Evolutionary conservation across 2,797 vertebrate species (phyloP).

Genomic region (Rhinophrynus dorsalis): DNA sequence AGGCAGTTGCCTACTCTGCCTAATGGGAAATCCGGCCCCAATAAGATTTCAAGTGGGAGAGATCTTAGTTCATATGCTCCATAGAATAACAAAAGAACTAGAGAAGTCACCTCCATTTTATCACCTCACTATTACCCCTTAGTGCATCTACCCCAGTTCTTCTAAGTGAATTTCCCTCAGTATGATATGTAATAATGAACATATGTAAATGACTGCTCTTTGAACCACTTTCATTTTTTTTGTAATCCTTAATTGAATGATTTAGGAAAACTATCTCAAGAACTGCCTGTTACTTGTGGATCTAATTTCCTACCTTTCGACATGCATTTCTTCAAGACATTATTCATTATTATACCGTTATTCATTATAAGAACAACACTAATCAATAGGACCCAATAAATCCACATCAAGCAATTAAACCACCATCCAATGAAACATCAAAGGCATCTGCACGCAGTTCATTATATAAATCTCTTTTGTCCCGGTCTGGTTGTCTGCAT

Average conservation of each 20-base stretch:
- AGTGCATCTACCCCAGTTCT: no score
- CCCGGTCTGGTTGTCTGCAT: not conserved
- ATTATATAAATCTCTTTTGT: slow-evolving; percentile 6
- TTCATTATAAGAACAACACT: slow-evolving; percentile 20
- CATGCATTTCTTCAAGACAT: slow-evolving; percentile 18
- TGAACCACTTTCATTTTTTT: slow-evolving; percentile 15
- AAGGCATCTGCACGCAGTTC: slow-evolving; percentile 26
- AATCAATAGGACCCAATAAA: slow-evolving; percentile 25
- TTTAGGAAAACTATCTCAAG: slow-evolving; percentile 18
- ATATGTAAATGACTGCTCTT: not conserved
- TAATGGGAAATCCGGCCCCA: no score
- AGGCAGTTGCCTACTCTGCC: no score
- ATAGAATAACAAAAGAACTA: no score
- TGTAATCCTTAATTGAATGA: slow-evolving; percentile 11
- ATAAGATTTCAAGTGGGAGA: no score
- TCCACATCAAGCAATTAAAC: slow-evolving; percentile 12
- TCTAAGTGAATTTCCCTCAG: no score
- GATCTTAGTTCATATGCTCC: no score
- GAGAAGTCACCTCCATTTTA: no score
- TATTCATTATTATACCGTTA: slow-evolving; percentile 34
- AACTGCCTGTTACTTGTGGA: slow-evolving; percentile 11
- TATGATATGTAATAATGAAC: not conserved
- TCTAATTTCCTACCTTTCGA: slow-evolving; percentile 34
- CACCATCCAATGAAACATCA: slow-evolving; percentile 19
- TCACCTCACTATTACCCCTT: no score